Evolutionary conservation across 2,888 invertebrate species (phyloP).

Genomic region (Stenotaenia linearis): DNA sequence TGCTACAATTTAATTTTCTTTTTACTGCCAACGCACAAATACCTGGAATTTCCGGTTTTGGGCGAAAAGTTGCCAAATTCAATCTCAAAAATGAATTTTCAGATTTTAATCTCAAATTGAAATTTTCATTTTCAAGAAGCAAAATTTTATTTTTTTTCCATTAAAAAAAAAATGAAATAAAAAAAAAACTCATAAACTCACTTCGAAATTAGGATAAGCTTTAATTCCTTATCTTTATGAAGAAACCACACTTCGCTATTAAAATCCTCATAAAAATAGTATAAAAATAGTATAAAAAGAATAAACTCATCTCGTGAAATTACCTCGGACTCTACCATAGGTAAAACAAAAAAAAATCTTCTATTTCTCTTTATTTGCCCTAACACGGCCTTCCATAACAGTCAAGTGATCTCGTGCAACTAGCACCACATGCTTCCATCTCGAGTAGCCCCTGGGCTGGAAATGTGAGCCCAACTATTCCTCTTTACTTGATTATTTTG

Average conservation of each 20-base stretch:
- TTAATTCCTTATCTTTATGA: not conserved
- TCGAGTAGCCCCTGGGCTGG: too few species aligned
- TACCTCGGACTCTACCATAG: not conserved
- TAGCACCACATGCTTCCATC: too few species aligned
- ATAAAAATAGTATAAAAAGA: not conserved
- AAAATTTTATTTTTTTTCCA: not conserved
- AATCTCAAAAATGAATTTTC: not conserved
- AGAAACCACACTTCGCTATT: not conserved
- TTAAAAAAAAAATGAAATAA: not conserved
- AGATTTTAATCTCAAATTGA: not conserved
- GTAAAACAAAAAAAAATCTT: too few species aligned
- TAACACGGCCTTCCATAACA: too few species aligned
- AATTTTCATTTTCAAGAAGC: not conserved
- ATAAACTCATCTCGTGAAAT: not conserved
- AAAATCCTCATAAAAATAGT: not conserved
- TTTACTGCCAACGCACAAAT: not conserved
- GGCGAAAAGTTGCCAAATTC: not conserved
- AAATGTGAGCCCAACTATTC: too few species aligned
- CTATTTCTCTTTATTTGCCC: too few species aligned
- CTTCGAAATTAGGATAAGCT: not conserved
- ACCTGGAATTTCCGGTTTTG: not conserved
- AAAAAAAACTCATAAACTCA: not conserved
- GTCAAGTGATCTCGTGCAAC: too few species aligned
- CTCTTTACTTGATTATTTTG: too few species aligned
- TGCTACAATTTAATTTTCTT: not conserved